A percentile compares a stretch with the other conserved stretches of the same genome.
These are phyloP conservation scores for Napeogenes inachia DNA, from an alignment of 2,888 invertebrate genomes.

Conservation along the genomic window DNA sequence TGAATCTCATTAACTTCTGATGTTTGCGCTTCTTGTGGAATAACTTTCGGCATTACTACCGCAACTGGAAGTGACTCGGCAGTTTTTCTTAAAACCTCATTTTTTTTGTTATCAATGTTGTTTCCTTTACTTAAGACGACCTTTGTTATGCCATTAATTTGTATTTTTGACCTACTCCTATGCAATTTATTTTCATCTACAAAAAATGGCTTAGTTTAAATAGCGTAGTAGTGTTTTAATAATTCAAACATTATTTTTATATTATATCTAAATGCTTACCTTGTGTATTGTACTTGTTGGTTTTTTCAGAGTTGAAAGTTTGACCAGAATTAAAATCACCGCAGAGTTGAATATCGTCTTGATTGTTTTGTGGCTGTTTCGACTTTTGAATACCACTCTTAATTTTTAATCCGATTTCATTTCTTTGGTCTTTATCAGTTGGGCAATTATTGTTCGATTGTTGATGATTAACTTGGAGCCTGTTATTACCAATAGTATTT, in stretches of 20 bases:
- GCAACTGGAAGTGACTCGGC: conserved; percentile 39
- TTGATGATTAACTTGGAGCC: not conserved
- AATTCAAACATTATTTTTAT: not conserved
- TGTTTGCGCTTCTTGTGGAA: not conserved
- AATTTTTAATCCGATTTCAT: not conserved
- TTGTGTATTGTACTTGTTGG: not conserved
- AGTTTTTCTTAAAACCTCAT: conserved; percentile 34
- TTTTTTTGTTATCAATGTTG: conserved; percentile 27
- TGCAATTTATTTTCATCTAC: conserved; percentile 8
- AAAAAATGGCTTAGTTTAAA: not conserved
- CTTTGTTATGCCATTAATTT: conserved; percentile 43
- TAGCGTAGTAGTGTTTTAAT: no score
- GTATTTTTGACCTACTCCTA: conserved; percentile 26
- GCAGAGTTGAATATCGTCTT: not conserved
- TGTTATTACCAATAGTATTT: not conserved
- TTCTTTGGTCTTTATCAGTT: not conserved
- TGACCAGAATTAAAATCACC: not conserved
- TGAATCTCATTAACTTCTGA: not conserved
- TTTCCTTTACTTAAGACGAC: conserved; percentile 40
- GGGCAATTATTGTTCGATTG: not conserved
- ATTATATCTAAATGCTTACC: not conserved
- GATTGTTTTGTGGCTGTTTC: not conserved
- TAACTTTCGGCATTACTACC: conserved; percentile 25
- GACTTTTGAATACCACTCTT: no score
- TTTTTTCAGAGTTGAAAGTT: not conserved